Base-by-base conservation (phyloP, 2,113 vertebrate genomes). In the Entomyzon cyanotis region DNA sequence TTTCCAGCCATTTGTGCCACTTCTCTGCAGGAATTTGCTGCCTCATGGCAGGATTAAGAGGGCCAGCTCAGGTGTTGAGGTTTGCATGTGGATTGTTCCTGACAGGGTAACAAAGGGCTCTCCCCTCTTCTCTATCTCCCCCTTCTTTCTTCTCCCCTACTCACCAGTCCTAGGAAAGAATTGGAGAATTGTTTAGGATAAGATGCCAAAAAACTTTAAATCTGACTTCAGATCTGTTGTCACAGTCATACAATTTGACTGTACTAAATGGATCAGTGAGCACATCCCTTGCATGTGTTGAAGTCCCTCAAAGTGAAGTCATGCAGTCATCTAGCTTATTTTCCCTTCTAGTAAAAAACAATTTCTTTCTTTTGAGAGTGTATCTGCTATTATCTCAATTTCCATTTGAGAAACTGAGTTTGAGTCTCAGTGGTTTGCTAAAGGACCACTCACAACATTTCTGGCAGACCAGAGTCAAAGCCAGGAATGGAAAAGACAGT, bases 41-140 rank as follows among this genome's bases (percentile, higher is more conserved):
- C 16, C 63, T 56, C 10, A 0, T 15, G 47, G 63, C 75, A 84
- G 59, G 60, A 47, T 7, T 25, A 24, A 64, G 22, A 69, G 70
- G 31, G 59, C 5, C 0, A 2, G 49, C 50, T 30, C 37, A 37
- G 37, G 17, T n/a, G 12, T 0, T 10, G 59, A 65, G 56, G 20
- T 77, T 37, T 87, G 46, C 31, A n/a, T 1, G 1, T 16, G 47
- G 33, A 24, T 25, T 79, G 25, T 20, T 59, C 35, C 30, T 7
- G 20, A 20, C 52, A 37, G 39, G 35, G n/a, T 2, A 67, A 64
- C 49, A 75, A 68, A 85, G 41, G 35, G 15, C 12, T 82, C 22
- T 87, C 24, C 63, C 15, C 44, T 68, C 65, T 87, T 44, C 33
- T 63, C 30, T 46, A 5, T 31, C 42, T 88, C 55, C 17, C 28